These are phyloP conservation scores for Caerostris extrusa DNA, from an alignment of 1,140 invertebrate species.

Conservation along the genomic window DNA sequence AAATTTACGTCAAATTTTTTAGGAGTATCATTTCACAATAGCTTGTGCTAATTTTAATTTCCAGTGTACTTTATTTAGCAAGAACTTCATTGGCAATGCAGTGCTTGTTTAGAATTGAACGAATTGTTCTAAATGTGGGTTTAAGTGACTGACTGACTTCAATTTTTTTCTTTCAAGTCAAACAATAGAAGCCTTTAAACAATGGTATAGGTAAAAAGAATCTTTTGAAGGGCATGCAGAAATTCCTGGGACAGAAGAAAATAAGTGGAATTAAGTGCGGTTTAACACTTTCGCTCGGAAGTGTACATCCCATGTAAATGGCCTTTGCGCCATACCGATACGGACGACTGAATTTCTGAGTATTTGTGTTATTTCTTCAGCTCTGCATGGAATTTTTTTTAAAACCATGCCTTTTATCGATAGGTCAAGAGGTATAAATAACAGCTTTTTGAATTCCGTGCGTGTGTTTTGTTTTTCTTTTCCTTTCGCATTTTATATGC, in stretches of 20 bases:
- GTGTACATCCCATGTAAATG: background rate
- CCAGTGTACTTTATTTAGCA: no score
- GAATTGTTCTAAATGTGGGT: no score
- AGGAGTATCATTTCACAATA: no score
- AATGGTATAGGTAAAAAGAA: background rate
- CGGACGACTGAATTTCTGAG: conserved; percentile 5
- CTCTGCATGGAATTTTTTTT: conserved; percentile 6
- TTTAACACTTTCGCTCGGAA: background rate
- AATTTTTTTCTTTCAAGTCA: no score
- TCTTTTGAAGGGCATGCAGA: background rate
- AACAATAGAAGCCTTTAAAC: no score
- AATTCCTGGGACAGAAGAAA: background rate
- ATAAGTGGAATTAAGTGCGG: background rate
- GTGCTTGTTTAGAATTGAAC: no score
- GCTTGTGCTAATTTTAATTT: no score
- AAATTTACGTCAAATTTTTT: no score
- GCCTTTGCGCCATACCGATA: background rate
- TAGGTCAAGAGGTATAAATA: conserved; percentile 21
- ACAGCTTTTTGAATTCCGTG: background rate
- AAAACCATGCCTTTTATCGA: conserved; percentile 9
- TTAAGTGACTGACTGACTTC: no score
- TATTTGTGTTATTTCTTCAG: background rate
- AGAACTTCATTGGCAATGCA: no score
- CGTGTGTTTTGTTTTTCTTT: background rate
- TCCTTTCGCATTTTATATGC: background rate